A percentile compares a stretch with the other conserved stretches of the same genome.
Evolutionary conservation across 2,113 vertebrate species (phyloP).

Genomic region (Dissostichus mawsoni): DNA sequence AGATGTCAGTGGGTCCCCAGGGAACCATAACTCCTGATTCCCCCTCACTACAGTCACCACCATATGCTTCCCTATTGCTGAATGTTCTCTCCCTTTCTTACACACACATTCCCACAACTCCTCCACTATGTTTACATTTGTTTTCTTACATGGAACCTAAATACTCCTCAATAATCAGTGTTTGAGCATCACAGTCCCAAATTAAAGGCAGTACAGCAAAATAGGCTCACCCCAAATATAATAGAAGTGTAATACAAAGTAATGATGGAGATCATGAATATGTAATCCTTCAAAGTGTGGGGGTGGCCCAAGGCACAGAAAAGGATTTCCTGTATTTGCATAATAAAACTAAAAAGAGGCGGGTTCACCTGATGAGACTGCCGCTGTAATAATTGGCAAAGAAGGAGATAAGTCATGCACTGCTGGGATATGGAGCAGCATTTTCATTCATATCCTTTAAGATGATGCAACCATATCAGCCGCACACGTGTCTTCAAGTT

Average conservation of each 20-base stretch:
- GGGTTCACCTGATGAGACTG: conserved; percentile 55
- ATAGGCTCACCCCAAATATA: conserved; percentile 11
- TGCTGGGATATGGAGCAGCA: background rate
- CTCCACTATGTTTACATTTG: conserved; percentile 14
- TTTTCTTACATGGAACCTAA: background rate
- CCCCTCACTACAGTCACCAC: conserved; percentile 61
- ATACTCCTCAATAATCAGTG: conserved; percentile 26
- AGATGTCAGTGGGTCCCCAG: conserved; percentile 71
- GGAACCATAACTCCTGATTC: conserved; percentile 62
- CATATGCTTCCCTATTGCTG: conserved; percentile 69
- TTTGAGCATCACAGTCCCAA: background rate
- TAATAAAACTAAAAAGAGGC: conserved; percentile 63
- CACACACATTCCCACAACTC: background rate
- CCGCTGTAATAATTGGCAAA: conserved; percentile 7
- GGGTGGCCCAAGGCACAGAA: conserved; percentile 35
- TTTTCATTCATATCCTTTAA: background rate
- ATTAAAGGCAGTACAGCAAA: background rate
- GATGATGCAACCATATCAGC: background rate
- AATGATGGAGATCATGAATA: conserved; percentile 57
- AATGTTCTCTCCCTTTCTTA: background rate
- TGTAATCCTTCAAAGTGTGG: conserved; percentile 59
- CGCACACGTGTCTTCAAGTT: background rate
- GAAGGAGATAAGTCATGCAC: conserved; percentile 33
- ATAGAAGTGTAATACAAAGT: conserved; percentile 26
- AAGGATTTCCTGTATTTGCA: conserved; percentile 64